Evolutionary conservation across 2,888 invertebrate species (phyloP).

Genomic region (Mythimna lalbum): DNA sequence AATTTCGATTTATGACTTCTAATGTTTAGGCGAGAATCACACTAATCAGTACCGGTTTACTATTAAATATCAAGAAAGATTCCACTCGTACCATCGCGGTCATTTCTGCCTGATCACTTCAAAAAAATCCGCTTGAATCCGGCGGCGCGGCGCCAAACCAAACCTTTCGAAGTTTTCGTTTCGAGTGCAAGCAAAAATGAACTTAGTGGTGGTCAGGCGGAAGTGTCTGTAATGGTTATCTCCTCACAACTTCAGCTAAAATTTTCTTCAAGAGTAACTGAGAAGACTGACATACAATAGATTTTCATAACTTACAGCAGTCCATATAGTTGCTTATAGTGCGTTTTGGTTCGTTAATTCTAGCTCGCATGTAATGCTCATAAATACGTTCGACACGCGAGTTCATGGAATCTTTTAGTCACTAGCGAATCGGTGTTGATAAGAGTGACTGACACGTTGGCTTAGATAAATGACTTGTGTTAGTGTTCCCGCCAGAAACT

Average conservation of each 20-base stretch:
- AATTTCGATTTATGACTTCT: constrained; percentile 1
- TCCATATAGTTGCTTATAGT: constrained; percentile 6
- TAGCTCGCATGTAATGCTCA: constrained; percentile 8
- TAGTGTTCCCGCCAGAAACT: no score
- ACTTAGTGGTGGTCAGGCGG: no score
- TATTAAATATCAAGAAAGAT: neutral
- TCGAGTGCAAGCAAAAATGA: no score
- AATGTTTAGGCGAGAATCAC: neutral
- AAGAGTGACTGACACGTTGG: constrained; percentile 20
- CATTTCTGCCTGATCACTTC: no score
- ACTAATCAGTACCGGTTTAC: constrained; percentile 26
- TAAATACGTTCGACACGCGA: constrained; percentile 5
- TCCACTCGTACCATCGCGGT: neutral
- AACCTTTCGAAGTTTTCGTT: no score
- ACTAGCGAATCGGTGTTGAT: constrained; percentile 31
- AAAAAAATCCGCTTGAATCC: no score
- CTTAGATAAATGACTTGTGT: no score
- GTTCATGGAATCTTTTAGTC: neutral
- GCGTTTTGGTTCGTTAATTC: constrained; percentile 18
- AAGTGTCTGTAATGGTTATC: neutral
- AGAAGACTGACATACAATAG: constrained; percentile 35
- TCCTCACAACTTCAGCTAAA: neutral
- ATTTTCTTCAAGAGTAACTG: constrained; percentile 21
- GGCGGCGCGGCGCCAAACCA: no score
- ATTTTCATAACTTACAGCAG: constrained; percentile 8